phyloP scores from a whole-genome alignment of 1,140 invertebrate species.

The Rhizoglyphus robini region DNA sequence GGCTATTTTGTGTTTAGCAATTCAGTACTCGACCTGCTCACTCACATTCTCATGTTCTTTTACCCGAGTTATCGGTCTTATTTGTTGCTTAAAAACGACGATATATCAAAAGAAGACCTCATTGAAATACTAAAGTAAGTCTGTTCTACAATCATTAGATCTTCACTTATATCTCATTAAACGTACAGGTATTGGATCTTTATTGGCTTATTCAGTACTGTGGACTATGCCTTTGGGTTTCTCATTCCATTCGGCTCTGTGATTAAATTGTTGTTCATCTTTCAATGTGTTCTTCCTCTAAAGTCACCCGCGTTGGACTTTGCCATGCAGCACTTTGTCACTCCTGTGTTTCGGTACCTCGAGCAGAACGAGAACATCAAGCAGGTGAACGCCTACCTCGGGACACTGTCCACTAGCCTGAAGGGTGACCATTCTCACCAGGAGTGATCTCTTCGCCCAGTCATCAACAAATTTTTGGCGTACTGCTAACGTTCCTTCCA shows the following conservation, averaged over 20 bases:
- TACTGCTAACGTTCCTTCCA: too few species aligned
- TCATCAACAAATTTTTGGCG: too few species aligned
- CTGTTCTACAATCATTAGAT: neutral
- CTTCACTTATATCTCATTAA: neutral
- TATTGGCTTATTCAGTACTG: neutral
- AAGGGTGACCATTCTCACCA: too few species aligned
- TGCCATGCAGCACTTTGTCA: neutral
- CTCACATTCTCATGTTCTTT: neutral
- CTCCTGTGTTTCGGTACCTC: neutral
- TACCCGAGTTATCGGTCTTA: slow-evolving; percentile 8
- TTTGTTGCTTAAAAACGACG: neutral
- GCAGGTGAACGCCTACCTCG: neutral
- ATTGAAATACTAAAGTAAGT: slow-evolving; percentile 6
- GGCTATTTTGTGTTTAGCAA: slow-evolving; percentile 9
- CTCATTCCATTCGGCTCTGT: neutral
- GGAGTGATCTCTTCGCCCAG: too few species aligned
- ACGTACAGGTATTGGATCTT: slow-evolving; percentile 9
- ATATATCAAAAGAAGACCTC: neutral
- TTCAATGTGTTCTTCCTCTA: slow-evolving; percentile 1
- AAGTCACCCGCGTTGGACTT: neutral
- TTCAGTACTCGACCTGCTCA: neutral
- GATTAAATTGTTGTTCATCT: neutral
- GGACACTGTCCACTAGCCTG: neutral
- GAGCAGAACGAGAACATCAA: slow-evolving; percentile 1
- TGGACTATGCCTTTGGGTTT: neutral